Conservation (phyloP, 2,113 vertebrate species). For the Podarcis cretensis region DNA sequence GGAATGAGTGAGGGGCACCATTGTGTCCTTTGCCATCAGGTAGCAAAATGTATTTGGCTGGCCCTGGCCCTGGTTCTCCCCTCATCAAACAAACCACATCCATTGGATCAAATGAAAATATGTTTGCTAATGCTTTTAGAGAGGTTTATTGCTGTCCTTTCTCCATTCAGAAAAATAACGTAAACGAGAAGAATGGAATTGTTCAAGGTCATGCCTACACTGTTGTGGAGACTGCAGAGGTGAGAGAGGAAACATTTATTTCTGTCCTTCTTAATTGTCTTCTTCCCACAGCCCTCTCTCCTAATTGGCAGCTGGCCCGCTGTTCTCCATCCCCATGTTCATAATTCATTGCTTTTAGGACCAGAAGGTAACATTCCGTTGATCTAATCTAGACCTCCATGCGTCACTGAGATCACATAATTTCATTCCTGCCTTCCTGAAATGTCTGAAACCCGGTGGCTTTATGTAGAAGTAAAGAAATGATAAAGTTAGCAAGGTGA, state of each 20-base stretch:
- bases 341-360: not conserved
- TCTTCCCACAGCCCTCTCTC: not conserved
- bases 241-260: conserved; percentile 44
- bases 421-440: not conserved
- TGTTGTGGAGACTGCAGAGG: conserved; percentile 68
- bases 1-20: too few species aligned
- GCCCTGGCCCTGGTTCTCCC: not conserved
- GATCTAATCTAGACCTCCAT: not conserved
- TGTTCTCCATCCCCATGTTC: not conserved
- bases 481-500: conserved; percentile 3
- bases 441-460: not conserved
- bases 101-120: not conserved
- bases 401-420: not conserved
- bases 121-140: not conserved
- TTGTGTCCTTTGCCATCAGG: too few species aligned
- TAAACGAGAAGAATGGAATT: conserved; percentile 67
- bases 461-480: not conserved
- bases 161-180: conserved; percentile 12
- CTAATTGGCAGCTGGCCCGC: not conserved
- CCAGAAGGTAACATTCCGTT: not conserved
- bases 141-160: conserved; percentile 39
- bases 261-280: not conserved
- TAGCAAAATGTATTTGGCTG: not conserved
- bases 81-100: not conserved
- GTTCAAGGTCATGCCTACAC: conserved; percentile 78